phyloP scores from a whole-genome alignment of 2,113 vertebrate genomes.

The Platysteira castanea region DNA sequence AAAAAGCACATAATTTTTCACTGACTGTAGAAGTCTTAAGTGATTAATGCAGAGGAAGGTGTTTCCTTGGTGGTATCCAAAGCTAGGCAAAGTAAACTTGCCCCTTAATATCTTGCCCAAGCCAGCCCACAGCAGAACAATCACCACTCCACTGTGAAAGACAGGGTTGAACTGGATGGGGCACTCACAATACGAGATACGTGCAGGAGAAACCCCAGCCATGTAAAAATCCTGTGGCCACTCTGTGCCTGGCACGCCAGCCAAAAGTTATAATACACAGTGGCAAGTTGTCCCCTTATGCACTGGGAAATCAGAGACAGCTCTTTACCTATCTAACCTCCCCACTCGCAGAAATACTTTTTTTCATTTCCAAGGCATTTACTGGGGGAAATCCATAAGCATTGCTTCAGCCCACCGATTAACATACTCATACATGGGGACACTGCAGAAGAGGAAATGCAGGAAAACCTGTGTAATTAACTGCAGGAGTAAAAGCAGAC shows the following conservation, averaged over 20 bases:
- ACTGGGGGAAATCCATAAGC: not conserved
- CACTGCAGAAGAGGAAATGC: not conserved
- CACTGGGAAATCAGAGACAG: not conserved
- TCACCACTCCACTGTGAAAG: not conserved
- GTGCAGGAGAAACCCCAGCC: not conserved
- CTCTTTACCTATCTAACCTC: not conserved
- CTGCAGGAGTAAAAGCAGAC: slow-evolving; percentile 10
- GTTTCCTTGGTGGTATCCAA: not conserved
- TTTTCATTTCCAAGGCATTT: not conserved
- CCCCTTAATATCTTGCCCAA: not conserved
- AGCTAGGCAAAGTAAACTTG: not conserved
- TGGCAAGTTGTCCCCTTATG: not conserved
- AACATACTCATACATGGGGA: not conserved
- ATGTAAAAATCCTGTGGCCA: not conserved
- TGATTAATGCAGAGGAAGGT: not conserved
- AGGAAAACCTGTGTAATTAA: slow-evolving; percentile 30
- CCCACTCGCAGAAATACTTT: not conserved
- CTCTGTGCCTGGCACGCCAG: not conserved
- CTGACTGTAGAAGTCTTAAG: not conserved
- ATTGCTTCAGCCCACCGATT: not conserved
- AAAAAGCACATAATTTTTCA: not conserved
- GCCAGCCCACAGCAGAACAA: not conserved
- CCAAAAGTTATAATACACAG: not conserved
- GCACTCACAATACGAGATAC: not conserved
- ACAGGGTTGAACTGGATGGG: not conserved